phyloP scores from a whole-genome alignment of 2,797 vertebrate genomes.

The Tapirus indicus region DNA sequence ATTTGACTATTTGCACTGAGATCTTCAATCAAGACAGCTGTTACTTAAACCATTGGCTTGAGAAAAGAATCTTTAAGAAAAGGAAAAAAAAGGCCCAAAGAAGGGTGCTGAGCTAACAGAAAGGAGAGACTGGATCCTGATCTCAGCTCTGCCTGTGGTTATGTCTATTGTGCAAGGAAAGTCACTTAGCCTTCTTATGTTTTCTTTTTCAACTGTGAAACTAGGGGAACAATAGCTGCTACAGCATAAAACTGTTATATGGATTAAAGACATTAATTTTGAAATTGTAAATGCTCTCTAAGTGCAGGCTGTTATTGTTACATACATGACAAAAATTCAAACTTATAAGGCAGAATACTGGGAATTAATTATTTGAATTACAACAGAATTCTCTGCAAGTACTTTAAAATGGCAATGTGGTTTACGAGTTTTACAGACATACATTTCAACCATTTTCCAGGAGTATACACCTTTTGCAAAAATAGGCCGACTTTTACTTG shows the following conservation, averaged over 20 bases:
- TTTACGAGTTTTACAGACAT: conserved; percentile 35
- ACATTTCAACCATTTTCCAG: conserved; percentile 30
- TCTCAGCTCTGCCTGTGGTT: conserved; percentile 5
- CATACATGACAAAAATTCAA: conserved; percentile 51
- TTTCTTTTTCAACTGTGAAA: conserved; percentile 70
- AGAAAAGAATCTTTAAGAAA: conserved; percentile 6
- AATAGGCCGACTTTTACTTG: conserved; percentile 24
- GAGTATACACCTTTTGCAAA: conserved; percentile 16
- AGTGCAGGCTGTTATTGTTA: conserved; percentile 55
- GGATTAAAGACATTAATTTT: conserved; percentile 69
- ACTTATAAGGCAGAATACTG: conserved; percentile 46
- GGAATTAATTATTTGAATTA: conserved; percentile 72
- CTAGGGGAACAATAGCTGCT: conserved; percentile 50
- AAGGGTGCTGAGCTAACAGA: not conserved
- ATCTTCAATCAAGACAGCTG: conserved; percentile 8
- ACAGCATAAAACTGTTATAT: conserved; percentile 45
- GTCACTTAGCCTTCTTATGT: conserved; percentile 45
- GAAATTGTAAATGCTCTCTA: conserved; percentile 60
- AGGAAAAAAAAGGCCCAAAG: not conserved
- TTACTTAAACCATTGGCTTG: conserved; percentile 43
- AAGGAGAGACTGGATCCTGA: not conserved
- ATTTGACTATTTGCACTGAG: not conserved
- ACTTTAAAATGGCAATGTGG: conserved; percentile 48
- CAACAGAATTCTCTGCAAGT: conserved; percentile 41
- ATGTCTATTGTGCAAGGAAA: conserved; percentile 5